Conservation (phyloP, 2,113 vertebrate genomes). For the Mormoops blainvillei region DNA sequence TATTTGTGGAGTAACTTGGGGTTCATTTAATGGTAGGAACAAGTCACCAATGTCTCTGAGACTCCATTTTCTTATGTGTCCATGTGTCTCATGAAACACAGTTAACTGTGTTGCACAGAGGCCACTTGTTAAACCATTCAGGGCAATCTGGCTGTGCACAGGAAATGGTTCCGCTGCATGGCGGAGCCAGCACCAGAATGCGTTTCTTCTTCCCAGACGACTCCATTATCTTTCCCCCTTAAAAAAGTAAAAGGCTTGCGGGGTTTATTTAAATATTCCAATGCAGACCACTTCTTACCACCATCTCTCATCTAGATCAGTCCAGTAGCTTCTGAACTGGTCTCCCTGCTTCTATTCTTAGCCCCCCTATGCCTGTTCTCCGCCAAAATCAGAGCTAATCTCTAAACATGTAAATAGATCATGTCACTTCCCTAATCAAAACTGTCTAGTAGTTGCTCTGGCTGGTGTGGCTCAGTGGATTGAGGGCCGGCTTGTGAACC, state of each 20-base stretch:
- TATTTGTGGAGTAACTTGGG: neutral
- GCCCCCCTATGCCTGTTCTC: neutral
- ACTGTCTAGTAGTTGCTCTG: neutral
- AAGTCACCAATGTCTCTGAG: neutral
- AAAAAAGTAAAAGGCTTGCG: neutral
- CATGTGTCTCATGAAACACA: neutral
- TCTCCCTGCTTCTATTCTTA: neutral
- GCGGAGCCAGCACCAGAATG: neutral
- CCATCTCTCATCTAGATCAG: neutral
- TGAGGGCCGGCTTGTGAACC: too few species aligned
- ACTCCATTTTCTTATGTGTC: neutral
- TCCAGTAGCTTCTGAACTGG: neutral
- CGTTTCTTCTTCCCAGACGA: neutral
- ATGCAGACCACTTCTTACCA: neutral
- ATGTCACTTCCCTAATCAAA: neutral
- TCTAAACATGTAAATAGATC: neutral
- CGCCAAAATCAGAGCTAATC: neutral
- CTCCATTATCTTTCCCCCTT: too few species aligned
- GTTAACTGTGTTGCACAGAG: too few species aligned
- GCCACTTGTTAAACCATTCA: neutral
- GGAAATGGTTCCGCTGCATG: neutral
- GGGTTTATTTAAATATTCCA: neutral
- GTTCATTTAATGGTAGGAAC: neutral
- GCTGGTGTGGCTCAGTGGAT: too few species aligned
- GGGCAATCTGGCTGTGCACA: neutral